Evolutionary conservation across 2,888 invertebrate species (phyloP), one percentile per base, ranked within the genome.

Genomic region (Harmothoe impar): DNA sequence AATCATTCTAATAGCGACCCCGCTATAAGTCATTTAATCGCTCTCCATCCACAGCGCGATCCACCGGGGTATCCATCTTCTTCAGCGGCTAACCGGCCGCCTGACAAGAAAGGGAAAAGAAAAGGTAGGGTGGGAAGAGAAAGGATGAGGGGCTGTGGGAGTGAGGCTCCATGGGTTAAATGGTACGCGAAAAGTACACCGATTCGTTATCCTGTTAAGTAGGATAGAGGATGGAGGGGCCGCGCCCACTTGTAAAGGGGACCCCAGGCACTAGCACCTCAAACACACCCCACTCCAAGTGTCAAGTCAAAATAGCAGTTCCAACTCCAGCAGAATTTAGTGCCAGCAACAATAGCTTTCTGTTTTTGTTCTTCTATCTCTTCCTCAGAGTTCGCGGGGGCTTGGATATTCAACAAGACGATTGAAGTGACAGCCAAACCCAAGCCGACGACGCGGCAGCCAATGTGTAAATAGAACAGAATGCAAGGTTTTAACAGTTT

Each of bases 1-100:
- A 81, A 81, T 81, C 81, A 81, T 81, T 81, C 81, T 43, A 81
- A 81, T 81, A 81, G 81, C 81, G 81, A 33, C 33, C 43, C 17
- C 33, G n/a, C 43, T 17, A 43, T 81, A 23, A 43, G 81, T 81
- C 81, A 81, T 35, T 81, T 81, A 23, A 35, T 81, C 81, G 77
- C 77, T 31, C 29, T 25, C 77, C 77, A 77, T 29, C 77, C 62
- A 5, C 77, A 29, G 7, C 20, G 3, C 77, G n/a, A 77, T 31
- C 25, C 77, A 62, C 20, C 62, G 15, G n/a, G 20, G 62, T 15
- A 62, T 62, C 62, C 62, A 20, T 62, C 62, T 62, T 62, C 7
- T 62, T 62, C 62, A 3, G 0, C 12, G 10, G 43, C 5, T 43
- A 43, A 43, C 5, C 10, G 43, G 1, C 62, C 15, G 62, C 62